A percentile compares a stretch with the other conserved stretches of the same genome.
phyloP scores from a whole-genome alignment of 35 echinoderm and acorn worm species.

The Stichopus chloronotus region DNA sequence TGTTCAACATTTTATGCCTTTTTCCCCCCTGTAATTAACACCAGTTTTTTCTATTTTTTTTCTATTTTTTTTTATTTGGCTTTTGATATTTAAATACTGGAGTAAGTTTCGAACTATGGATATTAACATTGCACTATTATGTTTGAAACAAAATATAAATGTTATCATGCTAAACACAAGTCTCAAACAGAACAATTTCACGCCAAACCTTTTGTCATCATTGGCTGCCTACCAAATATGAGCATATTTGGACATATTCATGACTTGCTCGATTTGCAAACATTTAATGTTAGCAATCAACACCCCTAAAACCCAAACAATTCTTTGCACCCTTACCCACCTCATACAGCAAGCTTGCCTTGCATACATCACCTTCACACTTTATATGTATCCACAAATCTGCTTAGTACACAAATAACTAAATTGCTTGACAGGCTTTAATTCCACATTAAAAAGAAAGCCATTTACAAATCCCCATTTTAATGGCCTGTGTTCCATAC shows the following conservation, averaged over 20 bases:
- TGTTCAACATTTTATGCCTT: background rate
- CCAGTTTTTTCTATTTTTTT: conserved; percentile 33
- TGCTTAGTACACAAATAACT: conserved; percentile 1
- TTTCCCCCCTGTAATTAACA: background rate
- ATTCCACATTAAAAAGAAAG: conserved; percentile 7
- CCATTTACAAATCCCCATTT: background rate
- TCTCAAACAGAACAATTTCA: conserved; percentile 59
- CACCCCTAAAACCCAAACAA: background rate
- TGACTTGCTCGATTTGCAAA: background rate
- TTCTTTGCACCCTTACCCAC: background rate
- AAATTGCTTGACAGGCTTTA: background rate
- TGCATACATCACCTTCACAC: background rate
- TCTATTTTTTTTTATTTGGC: conserved; percentile 23
- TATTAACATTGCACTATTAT: conserved; percentile 63
- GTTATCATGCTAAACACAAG: conserved; percentile 59
- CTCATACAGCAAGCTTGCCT: background rate
- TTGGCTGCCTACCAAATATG: background rate
- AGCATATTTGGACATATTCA: conserved; percentile 2
- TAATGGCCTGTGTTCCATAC: background rate
- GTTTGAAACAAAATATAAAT: conserved; percentile 66
- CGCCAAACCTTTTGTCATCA: conserved; percentile 35
- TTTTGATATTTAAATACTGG: conserved; percentile 55
- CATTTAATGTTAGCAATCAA: background rate
- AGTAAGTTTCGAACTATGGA: conserved; percentile 57
- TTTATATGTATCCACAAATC: background rate